phyloP scores from a whole-genome alignment of 1,140 invertebrate species.

The Sitophilus oryzae region DNA sequence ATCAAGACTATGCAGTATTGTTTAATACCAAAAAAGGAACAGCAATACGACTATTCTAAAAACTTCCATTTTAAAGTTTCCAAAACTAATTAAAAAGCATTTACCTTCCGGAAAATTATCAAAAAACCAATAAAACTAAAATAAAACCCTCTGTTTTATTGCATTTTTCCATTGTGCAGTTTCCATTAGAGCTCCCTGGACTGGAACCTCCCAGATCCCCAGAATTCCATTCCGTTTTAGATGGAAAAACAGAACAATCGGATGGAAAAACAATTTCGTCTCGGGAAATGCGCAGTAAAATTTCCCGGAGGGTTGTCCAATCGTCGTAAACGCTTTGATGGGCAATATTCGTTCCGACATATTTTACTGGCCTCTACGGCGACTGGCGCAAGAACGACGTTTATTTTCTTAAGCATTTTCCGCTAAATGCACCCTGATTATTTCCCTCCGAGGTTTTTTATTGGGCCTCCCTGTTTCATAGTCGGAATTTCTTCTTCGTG shows the following conservation, averaged over 20 bases:
- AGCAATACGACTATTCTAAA: no score
- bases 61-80: no score
- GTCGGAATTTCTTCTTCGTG: neutral
- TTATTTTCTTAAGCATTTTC: conserved; percentile 27
- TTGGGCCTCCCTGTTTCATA: neutral
- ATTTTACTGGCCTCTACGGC: conserved; percentile 26
- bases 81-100: no score
- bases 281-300: conserved; percentile 21
- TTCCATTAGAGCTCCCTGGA: no score
- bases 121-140: no score
- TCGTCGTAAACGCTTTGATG: conserved; percentile 27
- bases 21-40: no score
- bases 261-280: conserved; percentile 21
- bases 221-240: conserved; percentile 12
- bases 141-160: no score
- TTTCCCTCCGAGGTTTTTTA: neutral
- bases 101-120: no score
- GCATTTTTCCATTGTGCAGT: no score
- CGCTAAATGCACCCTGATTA: conserved; percentile 26
- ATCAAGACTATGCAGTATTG: no score
- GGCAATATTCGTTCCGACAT: conserved; percentile 23
- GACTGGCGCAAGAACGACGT: conserved; percentile 17
- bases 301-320: conserved; percentile 27
- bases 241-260: conserved; percentile 21
- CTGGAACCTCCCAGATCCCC: no score